A percentile compares a stretch with the other conserved stretches of the same genome.
Conservation (phyloP, 2,888 invertebrate genomes). For the Habroteleia sp. region DNA sequence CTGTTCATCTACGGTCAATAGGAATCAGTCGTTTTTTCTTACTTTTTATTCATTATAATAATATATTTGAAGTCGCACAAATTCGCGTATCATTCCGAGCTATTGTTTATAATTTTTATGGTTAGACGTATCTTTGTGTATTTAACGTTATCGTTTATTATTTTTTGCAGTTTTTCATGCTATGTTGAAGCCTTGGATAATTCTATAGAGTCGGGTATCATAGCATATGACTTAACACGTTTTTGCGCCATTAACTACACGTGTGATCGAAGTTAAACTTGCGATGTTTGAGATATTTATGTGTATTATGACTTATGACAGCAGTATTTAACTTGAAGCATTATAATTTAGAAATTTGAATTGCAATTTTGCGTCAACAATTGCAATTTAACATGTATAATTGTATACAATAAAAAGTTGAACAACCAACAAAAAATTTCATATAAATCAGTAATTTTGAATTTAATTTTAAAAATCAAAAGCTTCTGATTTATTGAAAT, state of each 20-base stretch:
- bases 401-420: too few species aligned
- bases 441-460: too few species aligned
- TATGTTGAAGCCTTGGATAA: slow-evolving; percentile 17
- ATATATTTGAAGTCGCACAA: slow-evolving; percentile 29
- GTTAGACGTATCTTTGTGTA: slow-evolving; percentile 4
- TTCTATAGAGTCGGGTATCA: slow-evolving; percentile 33
- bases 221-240: slow-evolving; percentile 41
- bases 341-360: too few species aligned
- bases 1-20: slow-evolving; percentile 38
- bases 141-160: slow-evolving; percentile 16
- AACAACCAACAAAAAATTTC: too few species aligned
- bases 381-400: too few species aligned
- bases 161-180: slow-evolving; percentile 28
- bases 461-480: too few species aligned
- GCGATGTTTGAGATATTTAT: slow-evolving; percentile 19
- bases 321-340: too few species aligned
- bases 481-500: too few species aligned
- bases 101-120: slow-evolving; percentile 52
- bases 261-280: slow-evolving; percentile 4
- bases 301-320: too few species aligned
- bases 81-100: slow-evolving; percentile 28
- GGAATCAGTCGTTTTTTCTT: slow-evolving; percentile 7
- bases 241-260: slow-evolving; percentile 18
- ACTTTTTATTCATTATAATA: slow-evolving; percentile 29
- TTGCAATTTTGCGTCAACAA: too few species aligned